Base-by-base conservation (phyloP, 2,888 invertebrate genomes). In the Drosophila rubida region DNA sequence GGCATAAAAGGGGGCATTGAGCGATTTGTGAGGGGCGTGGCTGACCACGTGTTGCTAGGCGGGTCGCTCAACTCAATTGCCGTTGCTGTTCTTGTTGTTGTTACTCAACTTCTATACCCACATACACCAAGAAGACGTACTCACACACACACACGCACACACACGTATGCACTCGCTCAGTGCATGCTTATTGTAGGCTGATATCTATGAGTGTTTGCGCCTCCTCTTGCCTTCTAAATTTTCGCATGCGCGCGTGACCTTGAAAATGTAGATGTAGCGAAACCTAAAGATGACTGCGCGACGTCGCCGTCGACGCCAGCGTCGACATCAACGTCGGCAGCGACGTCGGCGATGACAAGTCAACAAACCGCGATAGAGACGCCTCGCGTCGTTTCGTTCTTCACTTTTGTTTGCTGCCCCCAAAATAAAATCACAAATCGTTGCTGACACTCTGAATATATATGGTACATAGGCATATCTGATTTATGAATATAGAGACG, bases 31-130 rank as follows among this genome's bases (percentile, higher is more conserved):
- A 35, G 51, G 14, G 71, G 61, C 74, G 50, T 67, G 62, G 69
- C 62, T 76, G 69, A 68, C 65, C 83, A 73, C 79, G 83, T 80
- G 79, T 79, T 79, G 79, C 83, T 80, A 77, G 77, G 80, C 80
- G 83, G 80, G 79, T 79, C 83, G 79, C 80, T 83, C 69, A 79
- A 83, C 77, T 57, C 67, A 67, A 8, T 60, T 35, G 44, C 25
- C 11, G 37, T 44, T 44, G 19, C 49, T 60, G n/a, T 53, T 68
- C 16, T 46, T 68, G 19, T 46, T 68, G 19, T 50, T 50, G 23
- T 53, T 55, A 58, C 45, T 59, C 32, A 68, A 60, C 68, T 45
- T 35, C 44, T 44, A 32, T 32, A 14, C 51, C 6, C 35, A 53
- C 35, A 48, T 27, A 53, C 30, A 48, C 30, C n/a, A n/a, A n/a